phyloP scores from a whole-genome alignment of 1,140 invertebrate genomes.

The Gonatopus flavifemur region DNA sequence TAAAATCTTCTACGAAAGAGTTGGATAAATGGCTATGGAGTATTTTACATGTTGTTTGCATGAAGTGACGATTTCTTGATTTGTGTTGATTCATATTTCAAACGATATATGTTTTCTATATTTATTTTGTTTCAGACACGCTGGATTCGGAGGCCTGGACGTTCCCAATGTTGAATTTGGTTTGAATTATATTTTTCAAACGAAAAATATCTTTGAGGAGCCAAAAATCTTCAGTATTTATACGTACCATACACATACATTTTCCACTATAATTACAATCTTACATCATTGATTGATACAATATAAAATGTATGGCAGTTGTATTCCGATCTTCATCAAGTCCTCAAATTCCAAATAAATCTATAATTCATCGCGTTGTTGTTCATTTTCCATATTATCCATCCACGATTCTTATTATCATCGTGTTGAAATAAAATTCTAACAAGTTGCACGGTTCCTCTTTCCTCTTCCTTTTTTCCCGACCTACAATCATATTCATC shows the following conservation, averaged over 20 bases:
- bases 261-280: too few species aligned
- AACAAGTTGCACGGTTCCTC: background rate
- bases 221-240: too few species aligned
- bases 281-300: too few species aligned
- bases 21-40: slow-evolving; percentile 26
- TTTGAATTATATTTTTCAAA: too few species aligned
- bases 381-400: background rate
- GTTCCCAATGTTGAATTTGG: too few species aligned
- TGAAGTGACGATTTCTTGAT: background rate
- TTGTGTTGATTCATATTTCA: background rate
- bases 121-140: slow-evolving; percentile 12
- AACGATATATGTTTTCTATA: background rate
- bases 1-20: slow-evolving; percentile 36
- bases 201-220: too few species aligned
- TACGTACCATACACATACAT: too few species aligned
- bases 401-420: background rate
- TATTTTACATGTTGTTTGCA: slow-evolving; percentile 1
- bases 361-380: too few species aligned
- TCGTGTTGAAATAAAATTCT: too few species aligned
- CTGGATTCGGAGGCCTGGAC: background rate
- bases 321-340: too few species aligned
- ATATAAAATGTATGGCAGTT: too few species aligned
- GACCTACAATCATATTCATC: slow-evolving; percentile 25
- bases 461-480: slow-evolving; percentile 5
- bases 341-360: too few species aligned